A percentile compares a stretch with the other conserved stretches of the same genome.
phyloP scores from a whole-genome alignment of 2,113 vertebrate genomes.

The Ciconia stormi region DNA sequence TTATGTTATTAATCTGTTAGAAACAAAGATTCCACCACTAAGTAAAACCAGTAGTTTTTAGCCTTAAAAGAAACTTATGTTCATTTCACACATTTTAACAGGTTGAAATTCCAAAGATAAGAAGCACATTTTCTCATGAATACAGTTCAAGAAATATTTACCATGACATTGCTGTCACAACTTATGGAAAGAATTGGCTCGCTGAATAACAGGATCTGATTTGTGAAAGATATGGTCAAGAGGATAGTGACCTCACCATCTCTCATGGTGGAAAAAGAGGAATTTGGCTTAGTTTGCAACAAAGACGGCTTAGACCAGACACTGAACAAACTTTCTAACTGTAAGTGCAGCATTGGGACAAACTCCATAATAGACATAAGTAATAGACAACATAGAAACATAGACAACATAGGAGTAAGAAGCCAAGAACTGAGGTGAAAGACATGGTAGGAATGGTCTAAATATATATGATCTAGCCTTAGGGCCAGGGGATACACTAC shows the following conservation, averaged over 20 bases:
- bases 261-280: background rate
- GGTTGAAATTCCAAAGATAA: background rate
- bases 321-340: background rate
- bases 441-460: background rate
- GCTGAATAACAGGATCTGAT: background rate
- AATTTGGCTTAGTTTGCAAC: background rate
- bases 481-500: background rate
- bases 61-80: background rate
- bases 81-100: background rate
- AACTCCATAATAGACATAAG: background rate
- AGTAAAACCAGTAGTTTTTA: background rate
- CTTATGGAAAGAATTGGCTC: background rate
- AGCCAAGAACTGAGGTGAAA: background rate
- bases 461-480: background rate
- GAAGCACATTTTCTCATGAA: background rate
- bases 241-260: background rate
- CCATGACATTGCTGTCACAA: background rate
- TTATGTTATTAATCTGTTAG: conserved; percentile 43
- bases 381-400: background rate
- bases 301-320: background rate
- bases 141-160: background rate
- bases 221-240: background rate
- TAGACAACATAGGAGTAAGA: background rate
- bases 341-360: background rate
- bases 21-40: background rate